Evolutionary conservation across 2,797 vertebrate species (phyloP).

Genomic region (Melanotaenia nigrans): DNA sequence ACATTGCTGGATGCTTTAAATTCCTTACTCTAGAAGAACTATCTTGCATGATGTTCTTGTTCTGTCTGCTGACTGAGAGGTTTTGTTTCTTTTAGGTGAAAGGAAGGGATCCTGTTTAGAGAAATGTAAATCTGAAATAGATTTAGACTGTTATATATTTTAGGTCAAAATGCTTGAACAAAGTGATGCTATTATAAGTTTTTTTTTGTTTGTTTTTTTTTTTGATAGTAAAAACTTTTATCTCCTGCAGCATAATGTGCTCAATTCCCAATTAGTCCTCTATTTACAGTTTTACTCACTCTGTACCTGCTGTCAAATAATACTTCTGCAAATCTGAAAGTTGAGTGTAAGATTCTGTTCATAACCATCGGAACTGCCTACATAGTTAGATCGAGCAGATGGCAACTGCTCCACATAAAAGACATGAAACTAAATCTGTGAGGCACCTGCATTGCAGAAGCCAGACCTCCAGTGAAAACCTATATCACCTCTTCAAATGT

Average conservation of each 20-base stretch:
- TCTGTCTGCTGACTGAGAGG: constrained; percentile 50
- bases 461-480: constrained; percentile 65
- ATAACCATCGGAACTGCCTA: constrained; percentile 44
- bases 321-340: constrained; percentile 51
- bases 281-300: neutral
- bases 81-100: constrained; percentile 21
- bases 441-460: constrained; percentile 69
- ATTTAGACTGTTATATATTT: constrained; percentile 34
- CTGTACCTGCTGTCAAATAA: constrained; percentile 31
- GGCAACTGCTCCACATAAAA: constrained; percentile 72
- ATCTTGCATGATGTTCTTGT: constrained; percentile 58
- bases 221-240: constrained; percentile 3
- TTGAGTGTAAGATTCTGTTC: constrained; percentile 49
- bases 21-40: constrained; percentile 64
- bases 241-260: constrained; percentile 11
- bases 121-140: constrained; percentile 26
- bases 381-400: constrained; percentile 73
- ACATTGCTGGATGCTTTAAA: constrained; percentile 69
- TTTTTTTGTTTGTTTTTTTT: neutral
- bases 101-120: constrained; percentile 22
- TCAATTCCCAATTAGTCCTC: neutral
- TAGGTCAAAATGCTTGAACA: constrained; percentile 28
- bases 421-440: constrained; percentile 71
- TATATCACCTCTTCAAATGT: constrained; percentile 62
- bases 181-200: neutral